Conservation (phyloP, 2,888 invertebrate species). For the Philaethria dido region DNA sequence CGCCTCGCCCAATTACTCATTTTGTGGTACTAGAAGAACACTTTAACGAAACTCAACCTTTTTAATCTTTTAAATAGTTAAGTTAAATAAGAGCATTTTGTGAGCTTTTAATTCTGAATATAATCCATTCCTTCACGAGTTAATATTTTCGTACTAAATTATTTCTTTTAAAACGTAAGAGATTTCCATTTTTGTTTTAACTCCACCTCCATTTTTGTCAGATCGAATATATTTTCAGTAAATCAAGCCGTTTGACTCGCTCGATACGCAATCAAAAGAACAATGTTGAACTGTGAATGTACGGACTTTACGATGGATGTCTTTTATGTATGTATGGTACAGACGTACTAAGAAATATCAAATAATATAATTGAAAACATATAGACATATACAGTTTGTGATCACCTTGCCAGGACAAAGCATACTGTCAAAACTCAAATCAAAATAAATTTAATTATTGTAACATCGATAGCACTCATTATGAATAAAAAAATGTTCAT, state of each 20-base stretch:
- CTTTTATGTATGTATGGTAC: slow-evolving; percentile 14
- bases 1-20: slow-evolving; percentile 97
- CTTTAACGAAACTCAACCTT: slow-evolving; percentile 26
- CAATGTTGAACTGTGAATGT: slow-evolving; percentile 26
- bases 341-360: slow-evolving; percentile 7
- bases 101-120: slow-evolving; percentile 23
- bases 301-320: slow-evolving; percentile 7
- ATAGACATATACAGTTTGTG: slow-evolving; percentile 6
- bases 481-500: background rate
- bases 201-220: slow-evolving; percentile 45
- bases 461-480: background rate
- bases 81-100: slow-evolving; percentile 34
- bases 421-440: slow-evolving; percentile 11
- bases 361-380: slow-evolving; percentile 5
- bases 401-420: slow-evolving; percentile 11
- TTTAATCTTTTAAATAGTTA: slow-evolving; percentile 24
- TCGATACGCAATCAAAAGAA: slow-evolving; percentile 37
- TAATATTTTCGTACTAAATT: slow-evolving; percentile 18
- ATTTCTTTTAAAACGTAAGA: slow-evolving; percentile 21
- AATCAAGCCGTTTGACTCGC: slow-evolving; percentile 30
- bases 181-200: slow-evolving; percentile 38
- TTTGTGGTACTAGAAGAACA: slow-evolving; percentile 53
- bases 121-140: slow-evolving; percentile 28
- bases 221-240: slow-evolving; percentile 33
- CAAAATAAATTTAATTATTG: slow-evolving; percentile 5